Evolutionary conservation across 2,113 vertebrate genomes (phyloP), one percentile per base, ranked within the genome.

Genomic region (Sinosuthora webbiana): DNA sequence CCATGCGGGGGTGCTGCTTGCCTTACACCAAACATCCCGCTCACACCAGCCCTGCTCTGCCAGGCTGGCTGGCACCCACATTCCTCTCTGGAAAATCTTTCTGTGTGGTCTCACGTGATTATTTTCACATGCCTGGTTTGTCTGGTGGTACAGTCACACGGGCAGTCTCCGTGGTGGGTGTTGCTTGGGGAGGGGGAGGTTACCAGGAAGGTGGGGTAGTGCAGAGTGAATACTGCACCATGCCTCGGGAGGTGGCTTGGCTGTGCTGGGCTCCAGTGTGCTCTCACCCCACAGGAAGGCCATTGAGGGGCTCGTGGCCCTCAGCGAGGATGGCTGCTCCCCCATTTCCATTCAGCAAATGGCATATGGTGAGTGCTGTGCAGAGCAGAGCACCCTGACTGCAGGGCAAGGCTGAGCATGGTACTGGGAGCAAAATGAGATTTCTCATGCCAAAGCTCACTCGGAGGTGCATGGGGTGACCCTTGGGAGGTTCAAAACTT

Each of bases 271-370:
- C 49, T 87, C 59, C 76, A 89, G 13, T 41, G 3, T 82, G 14
- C 47, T 96, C 41, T 96, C 42, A 28, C 41, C 63, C 79, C 31
- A 37, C 94, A 97, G 97, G 95, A 98, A 98, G 85, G 98, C 98
- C 35, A 98, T 97, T 0, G 98, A 98, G 55, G 98, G 98, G 42
- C 96, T 98, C 80, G 97, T 97, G 75, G 96, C 98, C 16, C 98
- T 98, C 81, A 98, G 97, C 9, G 98, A 98, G 87, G 98, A 98
- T 0, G 98, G 98, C 62, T 93, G 96, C 73, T 97, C 98, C 33
- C 95, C 98, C 19, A 97, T 98, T 89, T 98, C 98, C 50, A 97
- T 98, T 84, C 98, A 96, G 70, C 98, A 98, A 90, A 98, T 98
- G 98, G 98, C 98, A 6, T 98, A 98, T 31, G 98, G 98, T 98